A percentile compares a stretch with the other conserved stretches of the same genome.
phyloP scores from a whole-genome alignment of 2,797 vertebrate genomes.

The Diglossa cyanea region DNA sequence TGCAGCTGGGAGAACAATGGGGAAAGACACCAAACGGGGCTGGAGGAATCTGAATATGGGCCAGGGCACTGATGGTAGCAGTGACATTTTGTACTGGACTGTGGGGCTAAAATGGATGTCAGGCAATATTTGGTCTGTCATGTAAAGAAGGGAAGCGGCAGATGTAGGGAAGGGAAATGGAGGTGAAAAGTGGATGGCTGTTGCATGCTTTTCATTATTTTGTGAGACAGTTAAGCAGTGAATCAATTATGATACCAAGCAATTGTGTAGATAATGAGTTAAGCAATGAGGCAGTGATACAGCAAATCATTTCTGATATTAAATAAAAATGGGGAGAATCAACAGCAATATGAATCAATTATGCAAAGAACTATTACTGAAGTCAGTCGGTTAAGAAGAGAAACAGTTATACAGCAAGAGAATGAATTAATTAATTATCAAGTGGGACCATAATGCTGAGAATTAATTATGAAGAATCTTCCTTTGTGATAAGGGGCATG shows the following conservation, averaged over 20 bases:
- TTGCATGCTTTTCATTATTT: slow-evolving; percentile 2
- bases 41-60: background rate
- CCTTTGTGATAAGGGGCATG: background rate
- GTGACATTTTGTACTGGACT: background rate
- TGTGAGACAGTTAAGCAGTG: slow-evolving; percentile 5
- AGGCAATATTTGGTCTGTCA: background rate
- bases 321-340: slow-evolving; percentile 60
- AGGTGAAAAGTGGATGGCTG: background rate
- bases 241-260: slow-evolving; percentile 32
- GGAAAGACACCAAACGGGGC: background rate
- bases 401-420: slow-evolving; percentile 15
- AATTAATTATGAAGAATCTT: slow-evolving; percentile 32
- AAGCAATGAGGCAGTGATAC: slow-evolving; percentile 47
- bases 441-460: background rate
- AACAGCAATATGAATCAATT: slow-evolving; percentile 60
- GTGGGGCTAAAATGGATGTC: background rate
- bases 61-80: background rate
- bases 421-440: slow-evolving; percentile 41
- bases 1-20: background rate
- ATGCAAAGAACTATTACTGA: slow-evolving; percentile 31
- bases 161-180: background rate
- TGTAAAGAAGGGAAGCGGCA: background rate
- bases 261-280: slow-evolving; percentile 54
- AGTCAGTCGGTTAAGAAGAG: slow-evolving; percentile 25
- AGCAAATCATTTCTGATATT: slow-evolving; percentile 33